A percentile compares a stretch with the other conserved stretches of the same genome.
Evolutionary conservation across 2,797 vertebrate genomes (phyloP).

Genomic region (Podarcis lilfordi): DNA sequence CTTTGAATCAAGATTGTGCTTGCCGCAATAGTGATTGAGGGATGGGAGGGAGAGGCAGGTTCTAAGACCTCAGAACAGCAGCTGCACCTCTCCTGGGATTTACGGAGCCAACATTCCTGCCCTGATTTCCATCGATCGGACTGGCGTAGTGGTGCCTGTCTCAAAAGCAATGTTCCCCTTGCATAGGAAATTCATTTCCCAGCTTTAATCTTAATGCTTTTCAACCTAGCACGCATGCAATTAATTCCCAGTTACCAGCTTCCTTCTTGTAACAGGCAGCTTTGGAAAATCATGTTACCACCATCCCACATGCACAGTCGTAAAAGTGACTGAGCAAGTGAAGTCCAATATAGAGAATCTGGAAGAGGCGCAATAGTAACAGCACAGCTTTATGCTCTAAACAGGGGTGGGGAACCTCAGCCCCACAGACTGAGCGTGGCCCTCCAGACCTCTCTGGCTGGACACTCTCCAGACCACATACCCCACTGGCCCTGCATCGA

Average conservation of each 20-base stretch:
- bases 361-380: neutral
- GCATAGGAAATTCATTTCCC: slow-evolving; percentile 25
- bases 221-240: neutral
- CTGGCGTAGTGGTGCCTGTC: slow-evolving; percentile 25
- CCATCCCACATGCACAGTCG: neutral
- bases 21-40: neutral
- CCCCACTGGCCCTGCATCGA: too few relatives aligned
- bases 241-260: neutral
- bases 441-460: too few relatives aligned
- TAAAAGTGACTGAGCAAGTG: neutral
- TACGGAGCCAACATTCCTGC: slow-evolving; percentile 9
- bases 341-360: neutral
- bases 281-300: neutral
- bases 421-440: too few relatives aligned
- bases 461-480: too few relatives aligned
- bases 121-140: slow-evolving; percentile 13
- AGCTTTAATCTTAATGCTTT: neutral
- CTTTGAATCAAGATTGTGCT: neutral
- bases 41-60: slow-evolving; percentile 14
- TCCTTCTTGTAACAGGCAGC: neutral
- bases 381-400: too few relatives aligned
- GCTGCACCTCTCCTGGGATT: slow-evolving; percentile 10
- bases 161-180: slow-evolving; percentile 29
- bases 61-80: slow-evolving; percentile 18
- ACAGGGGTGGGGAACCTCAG: too few relatives aligned